Evolutionary conservation across 2,888 invertebrate species (phyloP), one percentile per base, ranked within the genome.

Genomic region (Philereme transversata): DNA sequence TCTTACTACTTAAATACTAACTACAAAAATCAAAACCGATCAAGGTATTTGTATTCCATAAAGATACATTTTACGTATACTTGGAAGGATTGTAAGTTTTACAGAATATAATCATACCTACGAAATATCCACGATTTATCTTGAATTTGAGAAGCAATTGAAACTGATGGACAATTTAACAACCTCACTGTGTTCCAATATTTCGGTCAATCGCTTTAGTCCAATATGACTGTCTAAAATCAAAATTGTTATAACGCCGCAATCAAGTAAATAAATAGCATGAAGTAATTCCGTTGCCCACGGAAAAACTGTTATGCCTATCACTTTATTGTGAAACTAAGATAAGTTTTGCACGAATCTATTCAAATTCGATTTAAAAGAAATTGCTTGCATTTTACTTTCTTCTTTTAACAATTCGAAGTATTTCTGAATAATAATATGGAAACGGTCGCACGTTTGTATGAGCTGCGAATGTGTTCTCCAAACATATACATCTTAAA

Each of bases 271-370:
- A 51, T 62, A 60, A 66, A 54, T 59, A 60, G 57, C 68, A 57
- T 65, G 60, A 67, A 65, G 57, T 48, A 53, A 62, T 62, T 58
- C 67, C 61, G 62, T 65, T 69, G 53, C 51, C 41, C 43, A 51
- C 58, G 35, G 64, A 43, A 51, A 51, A 53, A 63, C 45, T 10
- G 57, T 51, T 50, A 53, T 59, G 62, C 53, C 40, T 52, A 46
- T 59, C 38, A 50, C 45, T 62, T 64, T 63, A 64, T 65, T 63
- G 60, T 59, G 46, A 54, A 59, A 54, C 58, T 5, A 46, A 54
- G 55, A 48, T 36, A 36, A 58, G 46, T 51, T 57, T 48, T 41
- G 64, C 60, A 62, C 56, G 63, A 61, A 58, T 22, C 41, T 43
- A 47, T 34, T 11, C 52, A 47, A 47, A 58, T 52, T 46, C 7